These are phyloP conservation scores for Bactericera cockerelli DNA, from an alignment of 1,140 invertebrate species.

Conservation along the genomic window DNA sequence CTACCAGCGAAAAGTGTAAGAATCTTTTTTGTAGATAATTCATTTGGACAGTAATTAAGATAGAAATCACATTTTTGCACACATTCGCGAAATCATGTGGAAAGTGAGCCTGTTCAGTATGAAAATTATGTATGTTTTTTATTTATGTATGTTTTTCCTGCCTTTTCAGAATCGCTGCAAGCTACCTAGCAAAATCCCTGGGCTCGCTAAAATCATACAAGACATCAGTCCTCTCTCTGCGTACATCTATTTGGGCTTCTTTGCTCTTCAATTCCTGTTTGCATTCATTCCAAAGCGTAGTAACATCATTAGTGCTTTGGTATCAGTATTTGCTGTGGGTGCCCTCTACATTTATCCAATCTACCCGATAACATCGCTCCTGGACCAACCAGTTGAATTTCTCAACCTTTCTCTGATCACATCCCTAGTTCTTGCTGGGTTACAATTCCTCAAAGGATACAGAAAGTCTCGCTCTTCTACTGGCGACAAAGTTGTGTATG, in stretches of 20 bases:
- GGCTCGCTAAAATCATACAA: neutral
- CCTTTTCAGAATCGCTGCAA: constrained; percentile 7
- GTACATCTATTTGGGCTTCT: neutral
- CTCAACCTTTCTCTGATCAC: neutral
- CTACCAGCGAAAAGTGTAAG: too few species aligned
- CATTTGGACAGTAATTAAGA: too few species aligned
- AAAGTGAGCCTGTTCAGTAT: too few species aligned
- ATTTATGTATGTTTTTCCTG: neutral
- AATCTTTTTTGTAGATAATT: too few species aligned
- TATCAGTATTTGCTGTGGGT: neutral
- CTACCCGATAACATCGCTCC: neutral
- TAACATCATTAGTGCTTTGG: neutral
- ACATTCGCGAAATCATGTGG: too few species aligned
- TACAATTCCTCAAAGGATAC: neutral
- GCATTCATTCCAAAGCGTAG: neutral
- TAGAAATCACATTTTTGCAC: too few species aligned
- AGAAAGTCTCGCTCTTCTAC: neutral
- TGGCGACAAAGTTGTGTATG: neutral
- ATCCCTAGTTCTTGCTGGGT: neutral
- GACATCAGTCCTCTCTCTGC: neutral
- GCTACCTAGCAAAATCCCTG: neutral
- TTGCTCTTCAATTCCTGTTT: neutral
- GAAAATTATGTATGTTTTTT: too few species aligned
- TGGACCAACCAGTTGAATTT: neutral
- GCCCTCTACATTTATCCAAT: neutral